phyloP scores from a whole-genome alignment of 2,113 vertebrate species.

The Salvelinus namaycush region DNA sequence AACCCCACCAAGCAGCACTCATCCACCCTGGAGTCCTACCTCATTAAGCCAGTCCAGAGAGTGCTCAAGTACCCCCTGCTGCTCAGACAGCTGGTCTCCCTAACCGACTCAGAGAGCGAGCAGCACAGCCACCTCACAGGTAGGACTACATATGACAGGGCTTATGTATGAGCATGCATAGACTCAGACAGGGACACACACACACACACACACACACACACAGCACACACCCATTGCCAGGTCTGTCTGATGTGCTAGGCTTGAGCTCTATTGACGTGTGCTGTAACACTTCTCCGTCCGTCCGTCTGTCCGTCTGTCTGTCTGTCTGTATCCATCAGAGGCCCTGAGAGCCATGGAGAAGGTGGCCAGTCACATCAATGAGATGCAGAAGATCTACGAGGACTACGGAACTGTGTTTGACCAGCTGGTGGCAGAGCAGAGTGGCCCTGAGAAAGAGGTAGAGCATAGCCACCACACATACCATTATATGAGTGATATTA shows the following conservation, averaged over 20 bases:
- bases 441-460: conserved; percentile 85
- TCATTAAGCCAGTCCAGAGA: conserved; percentile 96
- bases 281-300: background rate
- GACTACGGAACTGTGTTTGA: conserved; percentile 88
- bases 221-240: background rate
- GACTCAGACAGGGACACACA: background rate
- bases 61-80: conserved; percentile 95
- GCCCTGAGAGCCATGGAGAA: conserved; percentile 89
- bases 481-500: background rate
- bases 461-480: background rate
- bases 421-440: conserved; percentile 86
- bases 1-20: conserved; percentile 96
- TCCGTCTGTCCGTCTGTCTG: too few species aligned
- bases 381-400: conserved; percentile 93
- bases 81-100: conserved; percentile 87
- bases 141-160: conserved; percentile 42
- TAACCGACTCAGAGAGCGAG: conserved; percentile 85
- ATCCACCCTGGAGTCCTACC: conserved; percentile 91
- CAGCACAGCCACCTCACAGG: conserved; percentile 91
- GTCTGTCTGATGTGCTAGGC: background rate
- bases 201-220: background rate
- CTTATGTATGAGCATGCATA: background rate
- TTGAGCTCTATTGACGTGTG: background rate
- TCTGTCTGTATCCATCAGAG: conserved; percentile 66
- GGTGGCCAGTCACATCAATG: conserved; percentile 89